Base-by-base conservation (phyloP, 2,113 vertebrate species). In the Dryoscopus gambensis region DNA sequence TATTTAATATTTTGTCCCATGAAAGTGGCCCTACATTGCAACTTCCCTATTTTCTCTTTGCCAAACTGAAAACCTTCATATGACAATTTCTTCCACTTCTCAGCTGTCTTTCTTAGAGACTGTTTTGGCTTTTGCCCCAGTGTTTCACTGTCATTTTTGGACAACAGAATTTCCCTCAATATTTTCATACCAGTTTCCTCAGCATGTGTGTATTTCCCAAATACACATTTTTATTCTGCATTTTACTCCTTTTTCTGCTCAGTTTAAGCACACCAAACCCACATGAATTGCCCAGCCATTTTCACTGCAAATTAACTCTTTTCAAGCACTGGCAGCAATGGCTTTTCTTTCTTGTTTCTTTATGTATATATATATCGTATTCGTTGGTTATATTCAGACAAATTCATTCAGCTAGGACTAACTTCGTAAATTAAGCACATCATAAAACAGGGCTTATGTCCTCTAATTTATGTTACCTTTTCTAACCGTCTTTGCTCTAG, bases 321-420 rank as follows among this genome's bases (percentile, higher is more conserved):
- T 62, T 56, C 15, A 85, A 57, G 31, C 37, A 55, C 53, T 23
- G 5, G 30, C 7, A 71, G 13, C 23, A 24, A 23, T 56, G 10
- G 10, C 17, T 87, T 87, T 77, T 11, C 3, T 42, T 73, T 53
- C 56, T 40, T 39, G 6, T 91, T 89, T 78, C 6, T 73, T 23
- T 62, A 6, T 37, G 13, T 56, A 4, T 50, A 10, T 33, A 4
- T 50, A 10, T 33, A 20, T 57, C 0, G 0, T 62, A 50, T 42
- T 59, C 2, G 0, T 22, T 82, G 19, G 8, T 80, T 85, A 33
- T 67, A 35, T 70, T 86, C 42, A 59, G 25, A 47, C 2, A 73
- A 40, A 37, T 83, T 74, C 23, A 28, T 81, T 86, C 49, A 69
- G 2, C 11, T 21, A 12, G 24, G 35, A 57, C 39, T 60, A 71